Evolutionary conservation across 2,113 vertebrate species (phyloP).

Genomic region (Cyphomyrus plagiostoma): DNA sequence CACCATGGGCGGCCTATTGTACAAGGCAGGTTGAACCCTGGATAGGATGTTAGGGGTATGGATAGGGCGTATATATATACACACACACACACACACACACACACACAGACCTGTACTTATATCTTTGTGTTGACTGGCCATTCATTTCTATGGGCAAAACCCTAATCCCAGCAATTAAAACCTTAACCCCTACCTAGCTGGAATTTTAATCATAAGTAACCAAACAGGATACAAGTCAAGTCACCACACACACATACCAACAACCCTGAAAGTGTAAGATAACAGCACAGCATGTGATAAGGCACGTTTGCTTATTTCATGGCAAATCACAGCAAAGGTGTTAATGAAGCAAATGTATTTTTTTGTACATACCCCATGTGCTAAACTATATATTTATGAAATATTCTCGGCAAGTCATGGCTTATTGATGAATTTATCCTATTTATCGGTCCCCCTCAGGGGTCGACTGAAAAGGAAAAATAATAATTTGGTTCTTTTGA

Average conservation of each 20-base stretch:
- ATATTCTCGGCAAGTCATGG: neutral
- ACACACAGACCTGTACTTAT: neutral
- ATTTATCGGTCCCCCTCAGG: neutral
- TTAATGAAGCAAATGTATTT: neutral
- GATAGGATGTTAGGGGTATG: neutral
- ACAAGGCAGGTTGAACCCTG: neutral
- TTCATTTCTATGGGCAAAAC: neutral
- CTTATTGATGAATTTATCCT: neutral
- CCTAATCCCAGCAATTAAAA: neutral
- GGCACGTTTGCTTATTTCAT: neutral
- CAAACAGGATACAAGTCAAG: neutral
- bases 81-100: neutral
- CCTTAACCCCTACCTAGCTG: neutral
- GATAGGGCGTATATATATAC: neutral
- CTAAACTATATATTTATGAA: neutral
- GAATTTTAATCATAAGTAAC: neutral
- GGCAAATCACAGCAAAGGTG: neutral
- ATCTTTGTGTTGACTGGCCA: neutral
- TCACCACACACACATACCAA: neutral
- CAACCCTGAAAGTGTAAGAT: neutral
- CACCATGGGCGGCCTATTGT: neutral
- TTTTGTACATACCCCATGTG: neutral
- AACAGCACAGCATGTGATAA: neutral
- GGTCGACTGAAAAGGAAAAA: neutral
- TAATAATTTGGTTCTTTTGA: neutral